Evolutionary conservation across 2,888 invertebrate genomes (phyloP), one percentile per base, ranked within the genome.

Genomic region (Tenthredo amoena): DNA sequence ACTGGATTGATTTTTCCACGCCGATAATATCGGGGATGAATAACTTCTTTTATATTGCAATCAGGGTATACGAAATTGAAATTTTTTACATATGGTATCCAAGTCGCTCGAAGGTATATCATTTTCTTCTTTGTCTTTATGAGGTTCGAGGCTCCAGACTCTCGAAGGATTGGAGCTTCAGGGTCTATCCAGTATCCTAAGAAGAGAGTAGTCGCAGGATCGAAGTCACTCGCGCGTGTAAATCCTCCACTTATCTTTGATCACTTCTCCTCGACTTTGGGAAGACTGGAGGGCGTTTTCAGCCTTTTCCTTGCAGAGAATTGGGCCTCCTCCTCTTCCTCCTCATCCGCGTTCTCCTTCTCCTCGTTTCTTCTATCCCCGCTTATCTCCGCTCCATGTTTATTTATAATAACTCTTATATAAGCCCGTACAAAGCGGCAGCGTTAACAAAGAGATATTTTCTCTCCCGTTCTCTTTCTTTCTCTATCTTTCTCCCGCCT

Each of bases 171-270:
- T 26, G 31, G 50, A 40, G 81, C 81, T 62, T 81, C 40, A 9
- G 40, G 81, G 81, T 77, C 77, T 77, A 62, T 47, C 21, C 47
- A 34, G n/a, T 62, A 81, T 81, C 58, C 21, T 26, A 62, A 40
- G 62, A 62, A 62, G 15, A 62, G 31, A 81, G 81, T 62, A 81
- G 81, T 81, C 81, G 62, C 21, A 62, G 62, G 81, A 81, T 62
- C 81, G 81, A 81, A 81, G 37, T 81, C 81, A 81, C 81, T 81
- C 81, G 62, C 81, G 81, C 62, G 81, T 81, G 81, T 81, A 81
- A 81, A 81, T 81, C 81, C 81, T 81, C 81, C 81, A 81, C 81
- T 81, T 81, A 81, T 81, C 81, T 81, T 81, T 62, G 81, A 81
- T 81, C 81, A 81, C 81, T 81, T 81, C 81, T 58, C 15, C 62